A percentile compares a stretch with the other conserved stretches of the same genome.
Conservation (phyloP, 2,797 vertebrate species). For the Spinibarbus caldwelli region DNA sequence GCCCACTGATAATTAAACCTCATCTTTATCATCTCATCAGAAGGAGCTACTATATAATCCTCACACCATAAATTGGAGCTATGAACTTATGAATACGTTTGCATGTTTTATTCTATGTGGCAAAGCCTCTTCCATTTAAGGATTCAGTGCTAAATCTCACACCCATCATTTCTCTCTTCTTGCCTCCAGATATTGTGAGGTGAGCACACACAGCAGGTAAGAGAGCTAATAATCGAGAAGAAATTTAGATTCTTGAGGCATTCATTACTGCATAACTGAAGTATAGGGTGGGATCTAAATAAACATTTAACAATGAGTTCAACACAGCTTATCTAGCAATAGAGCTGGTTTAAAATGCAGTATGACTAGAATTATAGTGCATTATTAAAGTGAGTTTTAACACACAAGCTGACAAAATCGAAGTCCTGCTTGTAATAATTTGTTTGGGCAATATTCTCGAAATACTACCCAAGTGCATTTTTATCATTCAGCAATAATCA, state of each 20-base stretch:
- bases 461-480: not conserved
- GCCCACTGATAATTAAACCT: not conserved
- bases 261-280: too few relatives aligned
- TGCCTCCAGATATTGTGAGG: not conserved
- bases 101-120: slow-evolving; percentile 1
- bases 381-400: not conserved
- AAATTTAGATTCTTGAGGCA: too few relatives aligned
- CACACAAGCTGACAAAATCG: not conserved
- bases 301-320: too few relatives aligned
- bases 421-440: not conserved
- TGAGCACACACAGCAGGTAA: not conserved
- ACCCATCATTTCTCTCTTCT: not conserved
- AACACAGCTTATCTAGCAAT: too few relatives aligned
- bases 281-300: too few relatives aligned
- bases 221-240: not conserved
- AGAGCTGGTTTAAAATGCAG: not conserved
- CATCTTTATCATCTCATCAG: not conserved
- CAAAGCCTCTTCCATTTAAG: not conserved
- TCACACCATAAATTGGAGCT: not conserved
- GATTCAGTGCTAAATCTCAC: slow-evolving; percentile 8
- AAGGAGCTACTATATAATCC: not conserved
- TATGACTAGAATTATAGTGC: not conserved
- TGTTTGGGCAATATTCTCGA: not conserved
- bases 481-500: not conserved
- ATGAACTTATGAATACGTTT: not conserved